Percentiles rank a stretch among this genome's conserved stretches.
Conservation (phyloP, 2,113 vertebrate species). For the Grallaria varia region DNA sequence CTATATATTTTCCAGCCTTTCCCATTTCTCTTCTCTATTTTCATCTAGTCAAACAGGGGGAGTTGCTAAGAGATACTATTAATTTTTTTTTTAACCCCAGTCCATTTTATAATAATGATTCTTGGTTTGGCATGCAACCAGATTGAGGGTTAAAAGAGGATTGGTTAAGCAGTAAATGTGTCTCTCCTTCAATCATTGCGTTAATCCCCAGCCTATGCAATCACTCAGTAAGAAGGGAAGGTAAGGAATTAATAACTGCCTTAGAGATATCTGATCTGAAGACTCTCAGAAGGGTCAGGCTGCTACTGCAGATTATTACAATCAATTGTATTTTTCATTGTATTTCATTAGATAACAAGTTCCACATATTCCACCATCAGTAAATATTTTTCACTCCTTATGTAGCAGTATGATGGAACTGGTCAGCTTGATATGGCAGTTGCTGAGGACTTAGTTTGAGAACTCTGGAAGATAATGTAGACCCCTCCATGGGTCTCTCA, state of each 20-base stretch:
- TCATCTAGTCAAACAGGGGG: neutral
- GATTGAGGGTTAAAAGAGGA: neutral
- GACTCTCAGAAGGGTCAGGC: neutral
- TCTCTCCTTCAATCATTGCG: neutral
- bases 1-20: neutral
- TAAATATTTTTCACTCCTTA: neutral
- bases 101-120: neutral
- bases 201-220: neutral
- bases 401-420: neutral
- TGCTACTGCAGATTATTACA: neutral
- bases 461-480: neutral
- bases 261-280: neutral
- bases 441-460: neutral
- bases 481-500: neutral
- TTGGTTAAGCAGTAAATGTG: neutral
- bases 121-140: neutral
- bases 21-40: neutral
- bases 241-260: neutral
- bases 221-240: neutral
- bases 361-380: neutral
- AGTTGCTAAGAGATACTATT: neutral
- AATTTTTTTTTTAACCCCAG: neutral
- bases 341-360: neutral
- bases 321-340: neutral
- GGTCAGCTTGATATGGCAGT: neutral